phyloP scores from a whole-genome alignment of 2,888 invertebrate genomes.

The Odontothrips loti region DNA sequence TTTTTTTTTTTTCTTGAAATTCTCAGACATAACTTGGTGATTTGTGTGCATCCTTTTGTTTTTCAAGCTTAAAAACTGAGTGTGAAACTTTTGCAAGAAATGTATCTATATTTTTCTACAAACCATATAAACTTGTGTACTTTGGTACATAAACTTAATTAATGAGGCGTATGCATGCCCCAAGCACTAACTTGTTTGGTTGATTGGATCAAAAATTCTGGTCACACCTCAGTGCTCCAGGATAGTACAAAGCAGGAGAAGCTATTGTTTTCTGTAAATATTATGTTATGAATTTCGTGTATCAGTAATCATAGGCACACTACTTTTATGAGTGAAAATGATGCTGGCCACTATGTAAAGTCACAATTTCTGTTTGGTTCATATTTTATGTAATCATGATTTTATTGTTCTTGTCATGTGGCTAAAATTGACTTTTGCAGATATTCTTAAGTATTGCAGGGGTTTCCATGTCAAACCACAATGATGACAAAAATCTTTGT shows the following conservation, averaged over 20 bases:
- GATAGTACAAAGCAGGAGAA: conserved; percentile 7
- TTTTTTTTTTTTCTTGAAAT: not conserved
- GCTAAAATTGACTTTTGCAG: not conserved
- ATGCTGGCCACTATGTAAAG: not conserved
- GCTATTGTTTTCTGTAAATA: not conserved
- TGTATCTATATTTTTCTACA: not conserved
- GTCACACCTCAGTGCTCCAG: conserved; percentile 15
- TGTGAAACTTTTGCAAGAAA: not conserved
- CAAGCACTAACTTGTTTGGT: not conserved
- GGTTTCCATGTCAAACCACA: not conserved
- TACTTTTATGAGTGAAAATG: not conserved
- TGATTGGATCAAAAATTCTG: not conserved
- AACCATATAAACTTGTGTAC: not conserved
- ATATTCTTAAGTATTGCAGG: not conserved
- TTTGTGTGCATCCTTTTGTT: not conserved
- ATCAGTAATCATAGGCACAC: not conserved
- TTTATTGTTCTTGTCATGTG: not conserved
- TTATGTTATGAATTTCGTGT: not conserved
- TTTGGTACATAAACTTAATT: not conserved
- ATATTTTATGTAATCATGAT: not conserved
- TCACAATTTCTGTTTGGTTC: not conserved
- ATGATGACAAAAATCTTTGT: not conserved
- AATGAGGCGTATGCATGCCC: not conserved
- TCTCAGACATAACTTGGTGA: not conserved
- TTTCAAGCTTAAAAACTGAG: too few relatives aligned